Base-by-base conservation (phyloP, 2,113 vertebrate genomes). In the Empidonax alnorum region DNA sequence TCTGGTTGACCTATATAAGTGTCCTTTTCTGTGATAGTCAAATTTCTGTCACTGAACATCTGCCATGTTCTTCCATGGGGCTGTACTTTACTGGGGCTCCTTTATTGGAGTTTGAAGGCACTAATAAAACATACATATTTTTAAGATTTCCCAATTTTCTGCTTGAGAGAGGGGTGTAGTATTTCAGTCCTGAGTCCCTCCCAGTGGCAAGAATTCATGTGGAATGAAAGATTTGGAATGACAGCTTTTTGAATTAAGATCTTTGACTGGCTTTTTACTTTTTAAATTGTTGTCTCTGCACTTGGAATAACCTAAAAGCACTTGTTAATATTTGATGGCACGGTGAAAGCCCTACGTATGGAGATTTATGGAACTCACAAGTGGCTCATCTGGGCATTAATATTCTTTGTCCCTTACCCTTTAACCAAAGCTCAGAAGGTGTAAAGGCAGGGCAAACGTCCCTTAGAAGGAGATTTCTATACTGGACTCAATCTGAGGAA, bases 281-380 rank as follows among this genome's bases (percentile, higher is more conserved):
- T 88, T 41, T 25, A 94, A 95, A 96, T 96, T 69, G 28, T 97
- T 96, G 87, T 97, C 95, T 97, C 81, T 91, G 97, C 86, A 73
- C 95, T 84, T 97, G 96, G 97, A 96, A 95, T 92, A 94, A 84
- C 90, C 84, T 98, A 96, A 98, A 95, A 95, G 80, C 72, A 89
- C 79, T 92, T 61, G 73, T 98, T 86, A 93, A 98, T 98, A 97
- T 98, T 98, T 98, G 94, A 98, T 98, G 95, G 67, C 7, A 24
- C 75, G 73, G 53, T 85, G 67, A 87, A 92, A 94, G 71, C 53
- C 31, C n/a, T 33, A 13, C 18, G 37, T 79, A 56, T 81, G 68
- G 74, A 87, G 79, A 89, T 78, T 80, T 82, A 80, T 33, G 41
- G 71, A 46, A 42, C 8, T 12, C 56, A 71, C 27, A 44, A 37